Base-by-base conservation (phyloP, 2,797 vertebrate species). In the Poeciliopsis turneri region DNA sequence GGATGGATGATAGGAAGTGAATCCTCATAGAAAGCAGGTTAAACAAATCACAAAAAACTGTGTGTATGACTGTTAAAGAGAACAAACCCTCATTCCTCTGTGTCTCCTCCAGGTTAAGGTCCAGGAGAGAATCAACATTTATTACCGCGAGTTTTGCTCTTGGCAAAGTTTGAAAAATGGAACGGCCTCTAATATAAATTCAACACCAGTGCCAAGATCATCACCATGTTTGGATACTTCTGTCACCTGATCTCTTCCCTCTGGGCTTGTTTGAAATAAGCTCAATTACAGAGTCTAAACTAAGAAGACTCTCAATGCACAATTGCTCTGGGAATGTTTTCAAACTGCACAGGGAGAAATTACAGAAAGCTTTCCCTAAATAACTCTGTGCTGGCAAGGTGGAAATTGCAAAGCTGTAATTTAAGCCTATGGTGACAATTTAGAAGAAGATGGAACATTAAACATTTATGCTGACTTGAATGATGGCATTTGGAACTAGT, bases 401-500 rank as follows among this genome's bases (percentile, higher is more conserved):
- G 36, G 33, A 72, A 51, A 11, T 72, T 68, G 23, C 64, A 68
- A 68, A 43, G 36, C 64, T 68, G 39, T 68, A 41, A 68, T 68
- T 68, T 13, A 41, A 25, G 10, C 15, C 68, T n/a, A 41, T 69
- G 18, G 36, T 1, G 13, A 33, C 4, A 70, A 70, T 15, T 43
- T 45, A 70, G 39, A 69, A 43, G 41, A 45, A 28, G 68, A 45
- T 45, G 41, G 43, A 70, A 28, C 5, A 45, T 70, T 70, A 43
- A 70, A 28, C 68, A 70, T 70, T 70, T 45, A 70, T 43, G 25
- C 23, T n/a, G 41, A 45, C 68, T 70, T n/a, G 39, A 70, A 43
- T 45, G 41, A 45, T n/a, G n/a, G 12, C 41, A 45, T 43, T 70
- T 8, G n/a, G 12, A 45, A 70, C 5, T 15, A 45, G 41, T 70